A percentile compares a stretch with the other conserved stretches of the same genome.
These are phyloP conservation scores for Danionella dracula DNA, from an alignment of 2,797 vertebrate species.

Conservation along the genomic window DNA sequence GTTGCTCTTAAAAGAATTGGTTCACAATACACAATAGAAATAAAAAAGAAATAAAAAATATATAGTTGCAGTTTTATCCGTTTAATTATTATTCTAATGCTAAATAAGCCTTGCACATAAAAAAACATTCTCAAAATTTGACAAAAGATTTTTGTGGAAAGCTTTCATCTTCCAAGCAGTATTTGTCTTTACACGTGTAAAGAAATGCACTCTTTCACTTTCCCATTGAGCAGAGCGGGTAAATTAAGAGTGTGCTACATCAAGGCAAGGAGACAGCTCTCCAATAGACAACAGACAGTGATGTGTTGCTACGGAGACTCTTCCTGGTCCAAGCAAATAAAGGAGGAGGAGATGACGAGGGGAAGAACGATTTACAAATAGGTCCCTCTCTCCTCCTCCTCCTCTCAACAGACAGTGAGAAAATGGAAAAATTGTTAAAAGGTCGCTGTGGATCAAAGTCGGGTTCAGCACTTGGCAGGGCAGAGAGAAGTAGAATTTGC, in stretches of 20 bases:
- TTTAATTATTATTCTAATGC: too few relatives aligned
- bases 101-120: too few relatives aligned
- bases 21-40: too few relatives aligned
- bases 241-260: conserved; percentile 50
- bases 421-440: conserved; percentile 70
- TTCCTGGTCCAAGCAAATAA: conserved; percentile 49
- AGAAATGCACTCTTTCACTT: conserved; percentile 47
- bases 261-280: conserved; percentile 56
- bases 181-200: conserved; percentile 29
- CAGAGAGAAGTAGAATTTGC: conserved; percentile 53
- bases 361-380: conserved; percentile 31
- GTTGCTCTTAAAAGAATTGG: too few relatives aligned
- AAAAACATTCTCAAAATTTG: too few relatives aligned
- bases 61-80: too few relatives aligned
- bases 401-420: conserved; percentile 41
- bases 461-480: conserved; percentile 52
- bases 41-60: too few relatives aligned
- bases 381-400: conserved; percentile 5
- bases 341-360: conserved; percentile 20
- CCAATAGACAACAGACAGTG: conserved; percentile 53
- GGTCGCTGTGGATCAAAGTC: conserved; percentile 68
- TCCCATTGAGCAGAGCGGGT: conserved; percentile 37
- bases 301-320: conserved; percentile 51
- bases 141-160: background rate
- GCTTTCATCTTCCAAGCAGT: too few relatives aligned